Evolutionary conservation across 2,888 invertebrate species (phyloP).

Genomic region (Sicus ferrugineus): DNA sequence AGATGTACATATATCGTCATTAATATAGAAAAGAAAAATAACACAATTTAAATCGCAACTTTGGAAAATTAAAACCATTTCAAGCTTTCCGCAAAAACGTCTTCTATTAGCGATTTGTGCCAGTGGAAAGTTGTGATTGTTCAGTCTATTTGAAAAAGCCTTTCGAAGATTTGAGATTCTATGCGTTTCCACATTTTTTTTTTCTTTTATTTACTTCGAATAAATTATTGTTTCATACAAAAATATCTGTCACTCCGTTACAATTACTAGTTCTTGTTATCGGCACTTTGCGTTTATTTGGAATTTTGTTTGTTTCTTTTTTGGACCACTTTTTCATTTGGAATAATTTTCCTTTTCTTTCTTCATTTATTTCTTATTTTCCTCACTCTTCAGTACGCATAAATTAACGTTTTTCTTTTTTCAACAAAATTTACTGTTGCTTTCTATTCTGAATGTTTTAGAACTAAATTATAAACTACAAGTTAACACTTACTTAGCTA

Average conservation of each 20-base stretch:
- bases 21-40: too few species aligned
- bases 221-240: not conserved
- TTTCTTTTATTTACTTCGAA: not conserved
- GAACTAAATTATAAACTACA: constrained; percentile 25
- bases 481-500: constrained; percentile 50
- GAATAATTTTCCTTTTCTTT: not conserved
- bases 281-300: constrained; percentile 24
- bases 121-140: too few species aligned
- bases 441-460: constrained; percentile 17
- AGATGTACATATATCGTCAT: constrained; percentile 39
- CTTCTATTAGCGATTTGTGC: not conserved
- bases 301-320: constrained; percentile 6
- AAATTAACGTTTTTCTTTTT: constrained; percentile 31
- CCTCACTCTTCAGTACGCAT: not conserved
- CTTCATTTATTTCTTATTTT: constrained; percentile 14
- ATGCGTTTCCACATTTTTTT: constrained; percentile 35
- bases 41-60: too few species aligned
- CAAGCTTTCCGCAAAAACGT: too few species aligned
- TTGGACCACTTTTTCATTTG: constrained; percentile 5
- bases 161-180: constrained; percentile 58
- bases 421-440: constrained; percentile 14
- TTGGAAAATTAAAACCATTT: too few species aligned
- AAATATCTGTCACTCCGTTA: not conserved
- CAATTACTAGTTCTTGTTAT: not conserved
- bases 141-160: constrained; percentile 51